Base-by-base conservation (phyloP, 2,113 vertebrate genomes). In the Dasypus novemcinctus region DNA sequence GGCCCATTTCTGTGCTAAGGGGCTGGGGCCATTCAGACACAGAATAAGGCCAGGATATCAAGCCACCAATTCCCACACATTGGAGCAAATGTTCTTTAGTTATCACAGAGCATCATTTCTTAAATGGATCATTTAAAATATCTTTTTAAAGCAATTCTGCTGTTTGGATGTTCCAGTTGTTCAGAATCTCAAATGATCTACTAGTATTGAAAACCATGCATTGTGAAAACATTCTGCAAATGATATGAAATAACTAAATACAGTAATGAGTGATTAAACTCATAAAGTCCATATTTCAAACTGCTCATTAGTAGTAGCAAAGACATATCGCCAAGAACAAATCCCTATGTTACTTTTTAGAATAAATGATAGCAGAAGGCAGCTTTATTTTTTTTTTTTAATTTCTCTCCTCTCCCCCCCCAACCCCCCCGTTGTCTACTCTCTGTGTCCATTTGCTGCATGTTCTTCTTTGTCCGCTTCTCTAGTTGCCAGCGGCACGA, bases 161-260 rank as follows among this genome's bases (percentile, higher is more conserved):
- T 63, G 61, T 63, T 90, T 57, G 57, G 38, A 33, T 83, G 66
- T 72, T 87, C 72, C 68, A 85, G 79, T 64, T 87, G 27, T 90
- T 94, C 31, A 71, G 21, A 68, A 92, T 59, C 25, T 61, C 33
- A 82, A 90, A 90, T 54, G 4, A 79, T 54, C 64, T 91, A 71
- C 68, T 36, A 59, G 43, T 95, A 92, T 11, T 52, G 7, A 82
- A 76, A 89, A 63, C 43, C 5, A 38, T 3, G 0, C 25, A 23
- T 87, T 79, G 33, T 90, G 69, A 86, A 94, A 96, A 93, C 49
- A 92, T 27, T 68, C 81, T 92, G 43, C 46, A 93, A 23, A 64
- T 85, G 38, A 74, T 4, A 76, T 9, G 20, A 63, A 71, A 59
- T 81, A 66, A 68, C 59, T 82, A 57, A 92, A 71, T 38, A 74